Evolutionary conservation across 2,113 vertebrate genomes (phyloP), one percentile per base, ranked within the genome.

Genomic region (Indicator maculatus): DNA sequence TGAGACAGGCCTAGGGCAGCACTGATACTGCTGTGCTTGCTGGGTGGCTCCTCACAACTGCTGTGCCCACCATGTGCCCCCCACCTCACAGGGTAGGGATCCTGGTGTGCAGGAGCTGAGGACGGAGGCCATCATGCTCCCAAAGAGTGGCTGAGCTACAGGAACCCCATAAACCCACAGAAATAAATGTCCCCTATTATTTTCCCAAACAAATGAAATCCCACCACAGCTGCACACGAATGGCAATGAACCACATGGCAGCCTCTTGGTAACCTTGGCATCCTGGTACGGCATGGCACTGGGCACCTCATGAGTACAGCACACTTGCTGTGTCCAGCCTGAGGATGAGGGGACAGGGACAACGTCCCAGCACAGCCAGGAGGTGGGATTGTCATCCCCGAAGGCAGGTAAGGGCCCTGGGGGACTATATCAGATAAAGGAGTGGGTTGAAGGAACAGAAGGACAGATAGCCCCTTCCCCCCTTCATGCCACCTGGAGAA

Each of bases 171-270:
- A 98, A 99, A 98, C 33, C 66, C 28, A 94, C 89, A 89, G 98
- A 99, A 98, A 99, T 99, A 98, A 99, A 99, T 98, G 98, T 97
- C 97, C 98, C 96, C 98, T 98, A 98, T 99, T 98, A 99, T 98
- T 99, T 98, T 97, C 98, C 98, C 98, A 98, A 98, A 98, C 98
- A 98, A 98, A 98, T 95, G 98, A 98, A 98, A 98, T 98, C 97
- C 98, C 97, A 98, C 98, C 96, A 96, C 97, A 96, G 98, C 98
- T 98, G 98, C 98, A 98, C 95, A 13, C 2, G 13, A 98, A 98
- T 98, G 98, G 98, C 98, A 98, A 98, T 98, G 98, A 98, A 98
- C 98, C 97, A 95, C 90, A 4, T 97, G 96, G 98, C 97, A 97
- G 97, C 96, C 59, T 55, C 30, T 89, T 64, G 94, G 93, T 97